These are phyloP conservation scores for Colletes collaris DNA, from an alignment of 2,888 invertebrate genomes.

Conservation along the genomic window DNA sequence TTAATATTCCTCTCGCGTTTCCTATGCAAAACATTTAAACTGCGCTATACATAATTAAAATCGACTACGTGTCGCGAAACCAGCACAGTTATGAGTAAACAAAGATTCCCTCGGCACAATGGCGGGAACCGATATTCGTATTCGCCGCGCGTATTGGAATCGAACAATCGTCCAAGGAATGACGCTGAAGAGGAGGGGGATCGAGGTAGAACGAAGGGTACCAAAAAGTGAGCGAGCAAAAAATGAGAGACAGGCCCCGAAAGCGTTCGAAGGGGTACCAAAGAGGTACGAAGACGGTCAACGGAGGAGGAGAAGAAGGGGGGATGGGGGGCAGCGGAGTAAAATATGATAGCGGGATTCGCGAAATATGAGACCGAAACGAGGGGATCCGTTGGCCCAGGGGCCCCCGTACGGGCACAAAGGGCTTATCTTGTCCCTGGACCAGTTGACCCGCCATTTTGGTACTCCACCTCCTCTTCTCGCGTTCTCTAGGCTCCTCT, in stretches of 20 bases:
- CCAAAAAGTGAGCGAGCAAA: conserved; percentile 64
- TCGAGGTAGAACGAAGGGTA: conserved; percentile 39
- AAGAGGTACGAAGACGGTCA: conserved; percentile 16
- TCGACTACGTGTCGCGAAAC: too few relatives aligned
- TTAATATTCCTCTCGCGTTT: too few relatives aligned
- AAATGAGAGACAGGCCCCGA: conserved; percentile 56
- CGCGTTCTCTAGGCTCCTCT: conserved; percentile 27
- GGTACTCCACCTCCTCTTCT: conserved; percentile 64
- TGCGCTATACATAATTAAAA: too few relatives aligned
- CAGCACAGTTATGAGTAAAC: not conserved
- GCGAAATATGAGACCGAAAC: conserved; percentile 82
- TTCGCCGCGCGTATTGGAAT: conserved; percentile 14
- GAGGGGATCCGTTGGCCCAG: conserved; percentile 71
- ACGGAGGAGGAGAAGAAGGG: not conserved
- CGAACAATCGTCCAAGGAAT: conserved; percentile 41
- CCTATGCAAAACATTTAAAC: too few relatives aligned
- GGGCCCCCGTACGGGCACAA: conserved; percentile 72
- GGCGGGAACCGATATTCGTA: conserved; percentile 2
- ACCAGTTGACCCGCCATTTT: conserved; percentile 72
- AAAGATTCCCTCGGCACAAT: conserved; percentile 12
- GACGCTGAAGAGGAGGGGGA: not conserved
- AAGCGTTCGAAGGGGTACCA: conserved; percentile 21
- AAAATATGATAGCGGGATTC: conserved; percentile 82
- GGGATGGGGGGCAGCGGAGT: conserved; percentile 56
- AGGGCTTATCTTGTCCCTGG: conserved; percentile 79